Percentiles rank a stretch among this genome's conserved stretches.
Conservation (phyloP, 53 echinoderm and acorn worm species). For the Apostichopus leukothele region DNA sequence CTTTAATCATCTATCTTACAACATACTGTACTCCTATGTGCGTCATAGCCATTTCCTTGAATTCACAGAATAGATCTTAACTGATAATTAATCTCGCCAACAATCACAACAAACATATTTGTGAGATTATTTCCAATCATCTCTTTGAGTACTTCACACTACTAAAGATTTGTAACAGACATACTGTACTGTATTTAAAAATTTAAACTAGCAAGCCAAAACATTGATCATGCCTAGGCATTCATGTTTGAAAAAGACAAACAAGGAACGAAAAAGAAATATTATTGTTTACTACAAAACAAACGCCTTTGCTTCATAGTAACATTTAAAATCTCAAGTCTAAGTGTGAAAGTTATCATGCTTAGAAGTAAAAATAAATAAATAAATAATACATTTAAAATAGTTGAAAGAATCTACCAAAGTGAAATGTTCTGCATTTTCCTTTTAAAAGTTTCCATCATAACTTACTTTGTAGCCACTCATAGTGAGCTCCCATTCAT, state of each 20-base stretch:
- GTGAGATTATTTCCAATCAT: too few relatives aligned
- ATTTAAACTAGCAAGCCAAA: background rate
- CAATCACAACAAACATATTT: too few relatives aligned
- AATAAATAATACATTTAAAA: background rate
- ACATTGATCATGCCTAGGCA: background rate
- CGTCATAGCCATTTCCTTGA: too few relatives aligned
- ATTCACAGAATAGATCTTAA: too few relatives aligned
- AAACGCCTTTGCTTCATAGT: too few relatives aligned
- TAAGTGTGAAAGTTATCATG: constrained; percentile 3
- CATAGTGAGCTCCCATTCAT: constrained; percentile 50
- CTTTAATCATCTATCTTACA: too few relatives aligned
- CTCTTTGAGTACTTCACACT: too few relatives aligned
- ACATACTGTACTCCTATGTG: too few relatives aligned
- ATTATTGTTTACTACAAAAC: background rate
- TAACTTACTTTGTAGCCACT: constrained; percentile 51
- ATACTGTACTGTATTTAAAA: background rate
- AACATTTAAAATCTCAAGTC: background rate
- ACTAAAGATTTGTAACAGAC: too few relatives aligned
- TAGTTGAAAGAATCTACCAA: background rate
- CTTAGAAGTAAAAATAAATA: background rate
- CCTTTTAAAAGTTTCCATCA: too few relatives aligned
- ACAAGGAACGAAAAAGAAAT: background rate
- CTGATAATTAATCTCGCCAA: too few relatives aligned
- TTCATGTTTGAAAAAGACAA: background rate
- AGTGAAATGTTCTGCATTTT: background rate